phyloP scores from a whole-genome alignment of 2,113 vertebrate genomes.

The Neoarius graeffei region DNA sequence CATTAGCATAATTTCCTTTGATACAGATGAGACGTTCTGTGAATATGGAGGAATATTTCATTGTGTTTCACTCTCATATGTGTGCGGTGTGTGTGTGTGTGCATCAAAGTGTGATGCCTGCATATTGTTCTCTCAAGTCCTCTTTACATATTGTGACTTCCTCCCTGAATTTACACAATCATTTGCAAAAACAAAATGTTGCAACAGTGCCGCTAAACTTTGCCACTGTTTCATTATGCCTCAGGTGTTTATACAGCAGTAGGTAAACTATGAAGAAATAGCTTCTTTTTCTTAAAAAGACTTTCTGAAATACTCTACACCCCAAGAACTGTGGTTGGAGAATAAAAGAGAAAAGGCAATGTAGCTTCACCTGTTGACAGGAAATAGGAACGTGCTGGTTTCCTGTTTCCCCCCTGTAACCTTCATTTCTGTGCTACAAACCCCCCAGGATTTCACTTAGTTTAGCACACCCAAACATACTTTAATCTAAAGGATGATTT shows the following conservation, averaged over 20 bases:
- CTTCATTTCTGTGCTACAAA: constrained; percentile 52
- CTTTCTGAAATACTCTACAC: constrained; percentile 54
- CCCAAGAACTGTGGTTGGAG: constrained; percentile 64
- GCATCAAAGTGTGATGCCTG: constrained; percentile 31
- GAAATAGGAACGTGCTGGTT: constrained; percentile 73
- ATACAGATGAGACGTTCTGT: constrained; percentile 76
- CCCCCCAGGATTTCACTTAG: constrained; percentile 43
- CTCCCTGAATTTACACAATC: neutral
- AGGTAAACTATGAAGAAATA: constrained; percentile 19
- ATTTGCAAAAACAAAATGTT: constrained; percentile 2
- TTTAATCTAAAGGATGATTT: constrained; percentile 13
- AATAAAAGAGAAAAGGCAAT: constrained; percentile 56
- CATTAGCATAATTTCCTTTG: constrained; percentile 76
- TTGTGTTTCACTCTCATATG: constrained; percentile 32
- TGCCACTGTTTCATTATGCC: neutral
- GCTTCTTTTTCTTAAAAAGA: constrained; percentile 37
- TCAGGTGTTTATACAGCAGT: constrained; percentile 25
- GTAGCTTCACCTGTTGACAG: constrained; percentile 68
- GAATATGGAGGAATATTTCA: constrained; percentile 58
- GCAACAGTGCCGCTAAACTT: neutral
- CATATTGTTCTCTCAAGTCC: constrained; percentile 25
- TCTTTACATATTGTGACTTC: constrained; percentile 33
- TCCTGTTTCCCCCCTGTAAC: constrained; percentile 67
- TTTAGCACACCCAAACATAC: neutral
- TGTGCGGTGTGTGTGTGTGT: constrained; percentile 20